Evolutionary conservation across 2,797 vertebrate species (phyloP).

Genomic region (Sylvilagus floridanus): DNA sequence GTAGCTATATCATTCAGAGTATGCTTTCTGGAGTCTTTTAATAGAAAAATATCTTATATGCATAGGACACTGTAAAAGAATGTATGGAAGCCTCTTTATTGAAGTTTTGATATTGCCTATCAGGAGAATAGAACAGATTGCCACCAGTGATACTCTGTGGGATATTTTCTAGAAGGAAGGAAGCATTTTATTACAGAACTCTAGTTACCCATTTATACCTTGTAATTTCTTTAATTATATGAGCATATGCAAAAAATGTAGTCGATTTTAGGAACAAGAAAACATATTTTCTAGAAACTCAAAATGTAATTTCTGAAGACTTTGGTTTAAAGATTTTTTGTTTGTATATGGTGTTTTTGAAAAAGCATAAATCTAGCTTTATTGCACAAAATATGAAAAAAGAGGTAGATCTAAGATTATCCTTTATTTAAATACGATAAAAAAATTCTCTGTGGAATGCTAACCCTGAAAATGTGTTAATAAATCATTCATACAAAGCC

Average conservation of each 20-base stretch:
- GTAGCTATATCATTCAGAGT: not conserved
- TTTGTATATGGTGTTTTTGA: not conserved
- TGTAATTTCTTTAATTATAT: not conserved
- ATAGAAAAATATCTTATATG: not conserved
- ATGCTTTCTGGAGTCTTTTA: not conserved
- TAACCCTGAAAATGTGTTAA: not conserved
- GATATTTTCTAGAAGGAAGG: not conserved
- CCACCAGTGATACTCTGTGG: not conserved
- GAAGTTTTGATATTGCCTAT: not conserved
- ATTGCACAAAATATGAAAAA: not conserved
- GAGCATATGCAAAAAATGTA: not conserved
- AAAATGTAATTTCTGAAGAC: not conserved
- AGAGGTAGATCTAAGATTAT: not conserved
- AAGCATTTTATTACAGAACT: not conserved
- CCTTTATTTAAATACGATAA: constrained; percentile 8
- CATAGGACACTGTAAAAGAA: not conserved
- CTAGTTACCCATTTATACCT: not conserved
- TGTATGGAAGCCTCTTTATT: not conserved
- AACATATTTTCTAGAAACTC: constrained; percentile 9
- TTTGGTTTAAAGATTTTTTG: not conserved
- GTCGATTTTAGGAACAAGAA: not conserved
- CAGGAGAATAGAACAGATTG: not conserved
- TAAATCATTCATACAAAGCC: not conserved
- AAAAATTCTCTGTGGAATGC: not conserved
- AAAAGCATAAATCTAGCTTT: not conserved